phyloP scores from a whole-genome alignment of 1,140 invertebrate genomes.

The Pogonomyrmex californicus region DNA sequence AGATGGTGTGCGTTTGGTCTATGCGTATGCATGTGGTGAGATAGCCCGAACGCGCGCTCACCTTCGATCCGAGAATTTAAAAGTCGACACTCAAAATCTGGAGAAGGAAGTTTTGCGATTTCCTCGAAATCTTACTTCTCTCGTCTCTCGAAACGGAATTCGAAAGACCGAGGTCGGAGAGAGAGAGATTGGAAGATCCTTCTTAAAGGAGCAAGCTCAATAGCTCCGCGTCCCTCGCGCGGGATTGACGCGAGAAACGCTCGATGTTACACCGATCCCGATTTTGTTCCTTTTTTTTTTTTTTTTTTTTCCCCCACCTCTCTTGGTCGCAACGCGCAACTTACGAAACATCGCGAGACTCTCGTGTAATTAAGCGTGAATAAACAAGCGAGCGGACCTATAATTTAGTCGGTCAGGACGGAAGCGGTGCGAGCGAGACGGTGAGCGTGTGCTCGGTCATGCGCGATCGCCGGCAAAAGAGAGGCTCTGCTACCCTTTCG shows the following conservation, averaged over 20 bases:
- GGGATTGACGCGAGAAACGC: background rate
- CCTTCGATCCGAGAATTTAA: conserved; percentile 32
- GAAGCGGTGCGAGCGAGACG: conserved; percentile 77
- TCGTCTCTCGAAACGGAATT: background rate
- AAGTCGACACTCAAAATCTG: conserved; percentile 15
- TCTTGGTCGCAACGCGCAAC: background rate
- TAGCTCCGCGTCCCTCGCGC: background rate
- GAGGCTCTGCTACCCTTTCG: conserved; percentile 71
- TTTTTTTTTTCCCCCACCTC: background rate
- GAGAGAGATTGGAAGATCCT: background rate
- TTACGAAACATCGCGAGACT: conserved; percentile 36
- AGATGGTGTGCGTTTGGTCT: conserved; percentile 42
- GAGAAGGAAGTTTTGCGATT: background rate
- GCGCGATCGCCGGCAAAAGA: conserved; percentile 81
- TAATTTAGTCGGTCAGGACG: conserved; percentile 64
- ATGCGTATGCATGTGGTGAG: conserved; percentile 13
- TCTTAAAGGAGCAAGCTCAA: background rate
- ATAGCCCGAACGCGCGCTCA: conserved; percentile 14
- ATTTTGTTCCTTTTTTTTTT: background rate
- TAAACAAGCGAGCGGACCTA: conserved; percentile 61
- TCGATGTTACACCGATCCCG: conserved; percentile 11
- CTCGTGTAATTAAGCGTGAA: conserved; percentile 63
- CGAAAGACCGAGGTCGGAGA: background rate
- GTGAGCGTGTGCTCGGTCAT: conserved; percentile 80
- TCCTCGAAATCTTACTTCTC: background rate